A percentile compares a stretch with the other conserved stretches of the same genome.
phyloP scores from a whole-genome alignment of 2,888 invertebrate genomes.

The Torymus texanus region DNA sequence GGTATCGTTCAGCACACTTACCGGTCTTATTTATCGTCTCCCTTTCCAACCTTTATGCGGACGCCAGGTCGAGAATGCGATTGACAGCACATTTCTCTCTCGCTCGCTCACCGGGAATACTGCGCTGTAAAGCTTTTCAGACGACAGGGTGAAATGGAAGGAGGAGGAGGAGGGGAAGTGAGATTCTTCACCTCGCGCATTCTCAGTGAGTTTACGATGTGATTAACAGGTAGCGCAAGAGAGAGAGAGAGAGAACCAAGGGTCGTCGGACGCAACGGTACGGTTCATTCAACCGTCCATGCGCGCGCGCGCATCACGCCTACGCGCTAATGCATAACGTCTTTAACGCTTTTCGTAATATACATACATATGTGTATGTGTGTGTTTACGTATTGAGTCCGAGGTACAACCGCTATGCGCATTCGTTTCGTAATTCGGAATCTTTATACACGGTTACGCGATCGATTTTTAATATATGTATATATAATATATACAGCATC shows the following conservation, averaged over 20 bases:
- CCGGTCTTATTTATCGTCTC: constrained; percentile 2
- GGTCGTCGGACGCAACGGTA: constrained; percentile 25
- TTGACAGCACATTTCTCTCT: constrained; percentile 21
- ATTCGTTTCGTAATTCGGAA: too few relatives aligned
- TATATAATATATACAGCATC: too few relatives aligned
- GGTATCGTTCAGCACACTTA: background rate
- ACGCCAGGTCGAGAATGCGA: constrained; percentile 14
- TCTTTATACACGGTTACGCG: too few relatives aligned
- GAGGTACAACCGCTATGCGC: too few relatives aligned
- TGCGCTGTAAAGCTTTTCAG: constrained; percentile 28
- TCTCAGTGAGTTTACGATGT: constrained; percentile 37
- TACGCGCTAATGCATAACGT: constrained; percentile 56
- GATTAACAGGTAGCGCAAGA: constrained; percentile 40
- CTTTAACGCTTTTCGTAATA: constrained; percentile 29
- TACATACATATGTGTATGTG: too few relatives aligned
- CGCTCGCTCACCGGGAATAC: constrained; percentile 3
- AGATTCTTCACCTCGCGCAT: constrained; percentile 10
- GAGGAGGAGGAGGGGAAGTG: too few relatives aligned
- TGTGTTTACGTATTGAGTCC: too few relatives aligned
- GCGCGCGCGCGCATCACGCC: constrained; percentile 5
- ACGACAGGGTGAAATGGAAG: too few relatives aligned
- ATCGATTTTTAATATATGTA: too few relatives aligned
- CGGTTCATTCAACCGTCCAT: constrained; percentile 56
- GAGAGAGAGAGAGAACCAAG: constrained; percentile 2
- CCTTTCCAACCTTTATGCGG: background rate